phyloP scores from a whole-genome alignment of 92 coral and sea anemone species.

The Virgularia gustaviana region DNA sequence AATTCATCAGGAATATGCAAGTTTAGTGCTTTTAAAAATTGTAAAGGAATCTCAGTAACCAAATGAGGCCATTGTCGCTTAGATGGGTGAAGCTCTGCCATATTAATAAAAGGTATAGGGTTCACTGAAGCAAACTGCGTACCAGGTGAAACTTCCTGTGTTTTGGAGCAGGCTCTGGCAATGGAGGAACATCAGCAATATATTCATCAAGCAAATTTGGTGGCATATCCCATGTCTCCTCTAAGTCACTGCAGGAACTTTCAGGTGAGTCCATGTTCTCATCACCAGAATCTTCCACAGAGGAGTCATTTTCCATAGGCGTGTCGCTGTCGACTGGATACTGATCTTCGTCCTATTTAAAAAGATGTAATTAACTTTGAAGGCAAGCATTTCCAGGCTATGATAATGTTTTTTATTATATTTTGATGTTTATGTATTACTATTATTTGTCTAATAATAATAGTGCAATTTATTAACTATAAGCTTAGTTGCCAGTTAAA shows the following conservation, averaged over 20 bases:
- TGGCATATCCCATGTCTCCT: no score
- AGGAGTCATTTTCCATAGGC: not conserved
- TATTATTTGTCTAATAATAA: no score
- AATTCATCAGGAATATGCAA: conserved; percentile 25
- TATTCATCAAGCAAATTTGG: conserved; percentile 10
- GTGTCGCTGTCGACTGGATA: not conserved
- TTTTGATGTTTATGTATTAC: no score
- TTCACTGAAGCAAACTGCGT: conserved; percentile 39
- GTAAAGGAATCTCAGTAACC: conserved; percentile 47
- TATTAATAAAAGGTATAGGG: conserved; percentile 39
- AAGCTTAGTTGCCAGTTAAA: no score
- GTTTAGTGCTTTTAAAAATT: conserved; percentile 34
- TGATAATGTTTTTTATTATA: not conserved
- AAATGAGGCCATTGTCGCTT: conserved; percentile 47
- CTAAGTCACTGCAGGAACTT: no score
- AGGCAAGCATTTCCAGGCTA: no score
- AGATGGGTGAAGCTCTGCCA: conserved; percentile 42
- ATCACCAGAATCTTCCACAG: conserved; percentile 19
- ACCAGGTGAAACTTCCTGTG: conserved; percentile 20
- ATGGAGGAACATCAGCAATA: conserved; percentile 8
- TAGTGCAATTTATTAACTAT: no score
- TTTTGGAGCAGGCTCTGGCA: conserved; percentile 27
- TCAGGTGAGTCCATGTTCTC: conserved; percentile 34
- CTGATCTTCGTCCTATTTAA: no score
- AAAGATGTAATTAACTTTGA: no score